Evolutionary conservation across 1,140 invertebrate genomes (phyloP), one percentile per base, ranked within the genome.

Genomic region (Ceratina japonica): DNA sequence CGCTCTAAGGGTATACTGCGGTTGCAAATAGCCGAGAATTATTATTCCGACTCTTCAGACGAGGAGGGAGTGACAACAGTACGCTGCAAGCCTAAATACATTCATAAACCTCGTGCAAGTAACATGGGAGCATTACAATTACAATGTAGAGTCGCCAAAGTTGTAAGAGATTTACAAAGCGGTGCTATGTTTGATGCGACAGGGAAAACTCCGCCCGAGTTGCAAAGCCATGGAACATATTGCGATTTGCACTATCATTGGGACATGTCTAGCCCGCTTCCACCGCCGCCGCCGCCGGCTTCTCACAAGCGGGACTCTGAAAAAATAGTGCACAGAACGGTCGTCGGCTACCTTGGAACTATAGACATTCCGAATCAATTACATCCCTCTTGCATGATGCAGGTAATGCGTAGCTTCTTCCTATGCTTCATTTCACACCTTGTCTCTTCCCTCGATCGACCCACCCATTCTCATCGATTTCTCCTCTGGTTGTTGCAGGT

Each of bases 311-410:
- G 89, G 44, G 93, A 94, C 63, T 90, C 90, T 13, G 94, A 94
- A 64, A 94, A 94, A 54, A 93, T 96, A 31, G 95, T 97, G 73
- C 97, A 97, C 86, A 94, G 96, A 79, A 97, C 96, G 0, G 95
- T 99, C 18, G 97, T 99, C 3, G 98, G 98, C 0, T 99, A 99
- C 91, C 93, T 99, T 64, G 98, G 98, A 5, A 98, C 98, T 0
- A 98, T 99, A 66, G 98, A 99, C 92, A 98, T 98, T 93, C 98
- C 98, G 0, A 96, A 96, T 90, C 96, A 98, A 87, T 92, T 96
- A 58, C 95, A 96, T 68, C 94, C 96, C 0, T 95, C 95, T 64
- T 95, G 95, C 10, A 95, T 96, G 88, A 93, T 96, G 61, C 95
- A 95, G 88, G 91, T 93, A 86, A 77, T 10, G 16, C 7, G 1